These are phyloP conservation scores for Drosophila quinaria DNA, from an alignment of 2,888 invertebrate genomes.

Conservation along the genomic window DNA sequence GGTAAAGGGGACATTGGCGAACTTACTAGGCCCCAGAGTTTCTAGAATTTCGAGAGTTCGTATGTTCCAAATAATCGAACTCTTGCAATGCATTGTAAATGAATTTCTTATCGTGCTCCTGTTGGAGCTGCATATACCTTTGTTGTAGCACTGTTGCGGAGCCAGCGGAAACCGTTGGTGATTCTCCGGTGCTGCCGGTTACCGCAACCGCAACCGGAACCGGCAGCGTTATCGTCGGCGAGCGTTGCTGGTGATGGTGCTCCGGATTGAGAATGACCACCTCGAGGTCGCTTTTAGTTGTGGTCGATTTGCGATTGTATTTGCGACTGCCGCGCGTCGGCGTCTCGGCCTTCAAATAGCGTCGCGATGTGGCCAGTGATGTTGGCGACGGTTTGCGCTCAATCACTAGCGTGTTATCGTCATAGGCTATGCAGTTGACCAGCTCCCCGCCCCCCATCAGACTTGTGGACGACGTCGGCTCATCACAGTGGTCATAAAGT, in stretches of 20 bases:
- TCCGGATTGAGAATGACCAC: conserved; percentile 63
- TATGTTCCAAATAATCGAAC: conserved; percentile 73
- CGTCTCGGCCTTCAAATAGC: conserved; percentile 68
- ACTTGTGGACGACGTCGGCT: conserved; percentile 27
- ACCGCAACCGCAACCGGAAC: conserved; percentile 51
- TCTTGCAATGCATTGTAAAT: conserved; percentile 76
- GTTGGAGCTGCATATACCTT: conserved; percentile 78
- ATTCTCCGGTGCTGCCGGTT: conserved; percentile 14
- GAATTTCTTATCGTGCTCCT: conserved; percentile 75
- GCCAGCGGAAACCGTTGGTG: conserved; percentile 31
- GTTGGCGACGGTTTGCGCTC: conserved; percentile 72
- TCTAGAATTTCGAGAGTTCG: conserved; percentile 57
- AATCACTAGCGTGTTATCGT: conserved; percentile 71
- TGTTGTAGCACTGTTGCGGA: conserved; percentile 67
- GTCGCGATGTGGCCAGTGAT: conserved; percentile 63
- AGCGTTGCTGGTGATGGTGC: conserved; percentile 70
- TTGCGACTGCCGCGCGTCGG: conserved; percentile 69
- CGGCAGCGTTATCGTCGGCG: conserved; percentile 68
- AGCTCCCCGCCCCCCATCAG: conserved; percentile 66
- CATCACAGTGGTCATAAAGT: conserved; percentile 69
- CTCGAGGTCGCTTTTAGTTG: conserved; percentile 62
- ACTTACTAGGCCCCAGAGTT: conserved; percentile 77
- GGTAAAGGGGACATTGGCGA: conserved; percentile 53
- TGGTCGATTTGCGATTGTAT: conserved; percentile 67
- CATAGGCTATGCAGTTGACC: conserved; percentile 73